phyloP scores from a whole-genome alignment of 2,888 invertebrate species.

The Polylopha cassiicola region DNA sequence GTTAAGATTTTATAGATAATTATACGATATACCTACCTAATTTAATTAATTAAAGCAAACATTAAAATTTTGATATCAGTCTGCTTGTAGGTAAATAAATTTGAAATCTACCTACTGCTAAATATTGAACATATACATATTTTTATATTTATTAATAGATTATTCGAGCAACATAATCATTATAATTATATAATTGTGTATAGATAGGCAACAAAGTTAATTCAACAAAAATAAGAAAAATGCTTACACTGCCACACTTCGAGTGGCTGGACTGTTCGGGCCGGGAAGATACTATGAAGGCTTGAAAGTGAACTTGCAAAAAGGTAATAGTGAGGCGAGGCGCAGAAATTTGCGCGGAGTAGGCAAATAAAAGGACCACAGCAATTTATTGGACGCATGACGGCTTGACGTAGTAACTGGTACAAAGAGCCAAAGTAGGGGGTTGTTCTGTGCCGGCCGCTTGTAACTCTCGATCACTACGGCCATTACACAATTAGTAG shows the following conservation, averaged over 20 bases:
- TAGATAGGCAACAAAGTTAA: too few species aligned
- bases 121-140: too few species aligned
- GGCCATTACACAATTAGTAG: constrained; percentile 48
- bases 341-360: constrained; percentile 31
- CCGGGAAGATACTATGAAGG: constrained; percentile 33
- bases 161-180: too few species aligned
- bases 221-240: constrained; percentile 55
- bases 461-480: constrained; percentile 39
- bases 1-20: too few species aligned
- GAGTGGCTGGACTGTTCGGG: constrained; percentile 32
- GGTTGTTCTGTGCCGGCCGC: constrained; percentile 25
- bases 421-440: constrained; percentile 22
- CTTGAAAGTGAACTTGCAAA: constrained; percentile 30
- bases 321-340: constrained; percentile 31
- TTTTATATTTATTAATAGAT: too few species aligned
- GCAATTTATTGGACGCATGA: constrained; percentile 31
- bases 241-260: constrained; percentile 46
- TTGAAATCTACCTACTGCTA: too few species aligned
- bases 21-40: too few species aligned
- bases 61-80: too few species aligned
- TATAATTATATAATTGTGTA: constrained; percentile 64
- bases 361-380: constrained; percentile 31
- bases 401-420: constrained; percentile 25
- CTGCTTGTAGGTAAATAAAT: too few species aligned
- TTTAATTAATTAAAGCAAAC: too few species aligned